Percentiles rank a stretch among this genome's conserved stretches.
phyloP scores from a whole-genome alignment of 2,113 vertebrate species.

The Castor canadensis region DNA sequence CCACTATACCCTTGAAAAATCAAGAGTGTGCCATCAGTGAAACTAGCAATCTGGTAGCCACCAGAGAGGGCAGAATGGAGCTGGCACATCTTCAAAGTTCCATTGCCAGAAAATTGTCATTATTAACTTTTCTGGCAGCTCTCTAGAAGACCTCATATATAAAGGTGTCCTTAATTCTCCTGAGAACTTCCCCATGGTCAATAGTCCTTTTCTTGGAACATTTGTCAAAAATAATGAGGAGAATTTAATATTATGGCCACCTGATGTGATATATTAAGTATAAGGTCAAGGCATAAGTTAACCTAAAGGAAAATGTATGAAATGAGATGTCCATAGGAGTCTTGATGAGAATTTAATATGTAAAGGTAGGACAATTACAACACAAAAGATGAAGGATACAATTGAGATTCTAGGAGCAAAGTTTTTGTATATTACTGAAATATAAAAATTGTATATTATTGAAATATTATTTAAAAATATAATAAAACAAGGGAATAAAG shows the following conservation, averaged over 20 bases:
- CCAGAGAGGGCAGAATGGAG: not conserved
- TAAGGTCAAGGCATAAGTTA: not conserved
- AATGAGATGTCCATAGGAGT: not conserved
- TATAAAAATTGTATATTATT: not conserved
- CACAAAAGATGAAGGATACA: not conserved
- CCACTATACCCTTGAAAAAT: not conserved
- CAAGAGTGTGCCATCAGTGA: not conserved
- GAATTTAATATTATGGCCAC: not conserved
- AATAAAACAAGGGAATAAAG: not conserved
- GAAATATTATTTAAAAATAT: not conserved
- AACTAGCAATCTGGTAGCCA: not conserved
- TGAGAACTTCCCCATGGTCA: not conserved
- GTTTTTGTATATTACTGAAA: not conserved
- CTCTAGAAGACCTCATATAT: not conserved
- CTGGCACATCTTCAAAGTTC: not conserved
- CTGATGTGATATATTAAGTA: not conserved
- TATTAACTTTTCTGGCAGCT: not conserved
- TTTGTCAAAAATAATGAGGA: not conserved
- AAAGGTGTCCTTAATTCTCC: not conserved
- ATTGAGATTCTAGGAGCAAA: not conserved
- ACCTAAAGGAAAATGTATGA: not conserved
- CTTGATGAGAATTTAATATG: not conserved
- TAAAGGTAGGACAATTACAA: not conserved
- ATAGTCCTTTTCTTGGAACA: not conserved
- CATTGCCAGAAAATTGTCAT: slow-evolving; percentile 7